Percentiles rank a stretch among this genome's conserved stretches.
Conservation (phyloP, 2,797 vertebrate genomes). For the Carapus acus region DNA sequence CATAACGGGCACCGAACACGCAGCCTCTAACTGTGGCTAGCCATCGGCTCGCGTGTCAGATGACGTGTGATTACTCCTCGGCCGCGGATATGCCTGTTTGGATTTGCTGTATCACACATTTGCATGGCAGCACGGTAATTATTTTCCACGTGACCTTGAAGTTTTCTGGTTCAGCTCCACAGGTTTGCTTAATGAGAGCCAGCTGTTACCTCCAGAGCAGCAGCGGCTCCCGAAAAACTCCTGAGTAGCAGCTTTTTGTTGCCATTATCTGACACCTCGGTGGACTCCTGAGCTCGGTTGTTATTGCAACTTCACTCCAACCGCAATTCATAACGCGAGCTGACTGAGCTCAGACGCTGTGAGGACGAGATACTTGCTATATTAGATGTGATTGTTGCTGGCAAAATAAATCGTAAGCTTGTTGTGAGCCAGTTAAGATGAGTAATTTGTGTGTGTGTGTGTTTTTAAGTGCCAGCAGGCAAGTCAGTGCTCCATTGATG, state of each 20-base stretch:
- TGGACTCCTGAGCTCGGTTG: background rate
- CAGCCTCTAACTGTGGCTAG: conserved; percentile 15
- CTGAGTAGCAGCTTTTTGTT: conserved; percentile 32
- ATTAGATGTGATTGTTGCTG: background rate
- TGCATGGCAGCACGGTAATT: conserved; percentile 37
- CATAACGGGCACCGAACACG: conserved; percentile 9
- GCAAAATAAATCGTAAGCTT: background rate
- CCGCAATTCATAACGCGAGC: background rate
- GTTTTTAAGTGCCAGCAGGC: too few relatives aligned
- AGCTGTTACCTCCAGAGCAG: conserved; percentile 50
- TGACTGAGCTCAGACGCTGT: background rate
- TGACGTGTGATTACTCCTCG: conserved; percentile 19
- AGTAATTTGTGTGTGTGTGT: too few relatives aligned
- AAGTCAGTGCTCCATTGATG: too few relatives aligned
- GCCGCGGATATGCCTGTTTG: conserved; percentile 17
- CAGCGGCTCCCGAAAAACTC: conserved; percentile 35
- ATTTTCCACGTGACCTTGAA: conserved; percentile 47
- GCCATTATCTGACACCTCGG: conserved; percentile 14
- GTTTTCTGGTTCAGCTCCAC: conserved; percentile 45
- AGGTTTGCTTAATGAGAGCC: conserved; percentile 52
- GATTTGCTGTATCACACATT: conserved; percentile 34
- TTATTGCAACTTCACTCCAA: conserved; percentile 5
- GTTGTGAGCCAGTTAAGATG: too few relatives aligned
- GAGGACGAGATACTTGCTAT: background rate
- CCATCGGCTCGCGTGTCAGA: conserved; percentile 19